Base-by-base conservation (phyloP, 2,888 invertebrate genomes). In the Cataglyphis livida region DNA sequence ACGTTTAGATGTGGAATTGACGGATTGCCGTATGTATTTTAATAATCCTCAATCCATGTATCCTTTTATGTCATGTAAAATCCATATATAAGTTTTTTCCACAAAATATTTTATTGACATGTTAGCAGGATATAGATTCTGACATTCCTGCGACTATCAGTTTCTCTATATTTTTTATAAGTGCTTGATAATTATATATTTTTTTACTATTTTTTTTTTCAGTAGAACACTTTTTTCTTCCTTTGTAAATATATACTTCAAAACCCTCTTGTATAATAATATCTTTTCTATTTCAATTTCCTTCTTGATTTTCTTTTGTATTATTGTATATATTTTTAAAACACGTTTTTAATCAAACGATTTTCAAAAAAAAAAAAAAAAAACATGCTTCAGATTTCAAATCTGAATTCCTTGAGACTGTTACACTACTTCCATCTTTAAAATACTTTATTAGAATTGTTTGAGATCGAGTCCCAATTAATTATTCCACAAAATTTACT, bases 1-100 rank as follows among this genome's bases (percentile, higher is more conserved):
- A 15, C n/a, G 12, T 73, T 59, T 25, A 59, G 35, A 59, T 18
- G 12, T 78, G 73, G 7, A 79, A 79, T 73, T 71, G 59, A 71
- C 18, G 73, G 41, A 32, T 78, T 25, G 12, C 18, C 15, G 21
- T 25, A 57, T 28, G 25, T 7, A 64, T 76, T 32, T 57, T 6
- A 71, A 70, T 32, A 21, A 21, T 35, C 21, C 32, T 28, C 1
- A 28, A 1, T 28, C 4, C 12, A 21, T 59, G n/a, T 3, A 4
- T 48, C 41, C 28, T 41, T 15, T 21, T n/a, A 41, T 44, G 44
- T 15, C 32, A n/a, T 21, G 5, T 32, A 32, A 32, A 32, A 32
- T 32, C 32, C 32, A 32, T 32, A 32, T 5, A n/a, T 7, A 44
- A 44, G 3, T 64, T 35, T 35, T 35, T 1, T 5, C 10, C 21